Base-by-base conservation (phyloP, 2,113 vertebrate species). In the Macquaria ambigua region DNA sequence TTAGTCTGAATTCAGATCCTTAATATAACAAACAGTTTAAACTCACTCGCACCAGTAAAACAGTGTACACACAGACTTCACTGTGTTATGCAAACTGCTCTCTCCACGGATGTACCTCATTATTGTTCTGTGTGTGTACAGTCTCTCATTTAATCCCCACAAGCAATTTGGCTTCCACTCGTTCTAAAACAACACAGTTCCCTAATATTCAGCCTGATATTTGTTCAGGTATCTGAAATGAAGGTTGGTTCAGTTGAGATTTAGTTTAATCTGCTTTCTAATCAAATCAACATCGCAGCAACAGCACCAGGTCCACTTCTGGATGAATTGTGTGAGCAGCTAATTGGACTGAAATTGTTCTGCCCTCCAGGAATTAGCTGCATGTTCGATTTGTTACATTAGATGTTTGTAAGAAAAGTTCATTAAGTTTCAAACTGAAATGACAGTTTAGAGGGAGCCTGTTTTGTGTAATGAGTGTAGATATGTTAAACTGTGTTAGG, bases 271-370 rank as follows among this genome's bases (percentile, higher is more conserved):
- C 71, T 80, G 82, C 74, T 79, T 77, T 50, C 67, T 50, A 87
- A 92, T 88, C 82, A 87, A 89, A 90, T 89, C 56, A 67, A 58
- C 59, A 62, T 28, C 0, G 18, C 63, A 58, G 67, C 43, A 74
- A 28, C 72, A 46, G 66, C 67, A 37, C 31, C 7, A 0, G 69
- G 68, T 79, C 39, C 67, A 50, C 77, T 64, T 77, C 76, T 68
- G 59, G 56, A 74, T 72, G 67, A 39, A 12, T 78, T 75, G 70
- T 18, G 61, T 34, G 6, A 63, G 61, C 48, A 23, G 82, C 74
- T 93, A 89, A 93, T 90, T 90, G 87, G 83, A 84, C 78, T 81
- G 79, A 91, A 76, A 82, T 86, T 77, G 81, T 74, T 81, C 72
- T 48, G 68, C 85, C 61, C 81, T 79, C 18, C 3, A 83, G 81